Evolutionary conservation across 2,888 invertebrate species (phyloP), one percentile per base, ranked within the genome.

Genomic region (Lysandra coridon): DNA sequence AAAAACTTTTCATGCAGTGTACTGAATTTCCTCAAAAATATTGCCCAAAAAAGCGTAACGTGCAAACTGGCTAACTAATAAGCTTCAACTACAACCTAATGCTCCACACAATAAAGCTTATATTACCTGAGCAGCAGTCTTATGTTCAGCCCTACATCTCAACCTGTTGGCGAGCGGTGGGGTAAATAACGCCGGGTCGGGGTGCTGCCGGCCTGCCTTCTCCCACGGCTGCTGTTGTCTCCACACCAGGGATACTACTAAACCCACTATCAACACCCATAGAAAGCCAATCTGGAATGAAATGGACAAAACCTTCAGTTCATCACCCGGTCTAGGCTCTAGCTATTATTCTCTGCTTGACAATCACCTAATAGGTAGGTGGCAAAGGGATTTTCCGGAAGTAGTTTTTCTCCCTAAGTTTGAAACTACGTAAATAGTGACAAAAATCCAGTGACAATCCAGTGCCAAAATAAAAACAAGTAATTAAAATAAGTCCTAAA

Each of bases 121-220:
- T 7, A 80, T 77, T 85, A 92, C 93, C 91, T 92, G 90, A 3
- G 87, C 83, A 49, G 60, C 78, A 17, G 81, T 80, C 80, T 89
- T 90, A 4, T 87, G 85, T 3, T 83, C 84, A 30, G 85, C 83
- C 30, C 81, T 86, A 0, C 83, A 83, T 69, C 88, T 82, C 2
- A 94, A 83, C 57, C 85, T 82, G 1, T 80, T 85, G 0, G 94
- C 93, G 30, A 94, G 85, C 1, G 90, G 91, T 0, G 94, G 94
- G 0, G 92, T 93, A 84, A 94, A 94, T 53, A 94, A 88, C 14
- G 89, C 90, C 0, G 94, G 93, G 85, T 94, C 89, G 4, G 94
- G 93, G 57, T 88, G 87, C 0, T 83, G 30, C 0, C 80, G 83
- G 0, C 92, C 92, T 6, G 84, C 86, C 6, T 84, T 84, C 82